Percentiles rank a stretch among this genome's conserved stretches.
Evolutionary conservation across 2,888 invertebrate species (phyloP).

Genomic region (Xylophagus ater): DNA sequence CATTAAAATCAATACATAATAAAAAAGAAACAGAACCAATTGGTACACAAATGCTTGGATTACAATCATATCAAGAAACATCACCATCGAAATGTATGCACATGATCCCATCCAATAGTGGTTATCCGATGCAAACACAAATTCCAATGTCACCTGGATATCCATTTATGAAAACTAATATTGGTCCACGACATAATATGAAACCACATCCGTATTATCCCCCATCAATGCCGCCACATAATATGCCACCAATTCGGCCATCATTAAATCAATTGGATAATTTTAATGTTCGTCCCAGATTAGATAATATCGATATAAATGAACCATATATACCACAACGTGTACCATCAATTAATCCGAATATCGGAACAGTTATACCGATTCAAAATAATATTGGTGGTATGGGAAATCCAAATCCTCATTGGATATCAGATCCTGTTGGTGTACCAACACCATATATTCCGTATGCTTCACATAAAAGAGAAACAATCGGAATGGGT

Average conservation of each 20-base stretch:
- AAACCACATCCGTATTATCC: slow-evolving; percentile 4
- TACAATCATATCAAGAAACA: too few relatives aligned
- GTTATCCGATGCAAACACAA: too few relatives aligned
- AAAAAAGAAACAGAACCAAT: slow-evolving; percentile 15
- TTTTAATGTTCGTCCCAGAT: slow-evolving; percentile 4
- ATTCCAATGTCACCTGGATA: too few relatives aligned
- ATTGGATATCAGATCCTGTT: slow-evolving; percentile 4
- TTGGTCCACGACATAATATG: too few relatives aligned
- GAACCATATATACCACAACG: slow-evolving; percentile 19
- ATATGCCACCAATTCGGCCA: not conserved
- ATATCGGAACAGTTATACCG: not conserved
- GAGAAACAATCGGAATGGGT: not conserved
- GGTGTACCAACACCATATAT: too few relatives aligned
- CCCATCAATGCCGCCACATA: not conserved
- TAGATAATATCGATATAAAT: slow-evolving; percentile 14
- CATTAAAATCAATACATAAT: slow-evolving; percentile 18
- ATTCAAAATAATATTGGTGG: too few relatives aligned
- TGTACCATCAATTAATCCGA: slow-evolving; percentile 7
- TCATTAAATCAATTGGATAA: slow-evolving; percentile 2
- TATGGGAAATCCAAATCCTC: too few relatives aligned
- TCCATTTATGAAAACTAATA: too few relatives aligned
- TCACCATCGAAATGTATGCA: too few relatives aligned
- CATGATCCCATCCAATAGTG: too few relatives aligned
- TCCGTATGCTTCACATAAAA: slow-evolving; percentile 11
- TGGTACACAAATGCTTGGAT: too few relatives aligned